These are phyloP conservation scores for Bombyx mori DNA, from an alignment of 1,140 invertebrate genomes.

Conservation along the genomic window ASM3026992v2 NC_085111.1:12997501-12998000, in stretches of 20 bases:
- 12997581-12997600: constrained; percentile 16
- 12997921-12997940: too few relatives aligned
- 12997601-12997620: constrained; percentile 15
- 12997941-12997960: too few relatives aligned
- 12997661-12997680: constrained; percentile 26
- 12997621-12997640: constrained; percentile 14
- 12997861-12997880: neutral
- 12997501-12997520: too few relatives aligned
- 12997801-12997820: neutral
- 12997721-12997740: constrained; percentile 32
- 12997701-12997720: constrained; percentile 29
- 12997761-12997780: constrained; percentile 15
- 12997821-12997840: neutral
- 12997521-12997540: too few relatives aligned
- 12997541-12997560: too few relatives aligned
- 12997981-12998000: too few relatives aligned
- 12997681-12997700: constrained; percentile 22
- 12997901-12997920: too few relatives aligned
- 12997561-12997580: neutral
- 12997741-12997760: constrained; percentile 23
- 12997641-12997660: constrained; percentile 18
- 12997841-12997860: neutral
- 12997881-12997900: neutral
- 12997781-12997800: constrained; percentile 16
- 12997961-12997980: too few relatives aligned